Base-by-base conservation (phyloP, 2,888 invertebrate genomes). In the Melinopterus prodromus region DNA sequence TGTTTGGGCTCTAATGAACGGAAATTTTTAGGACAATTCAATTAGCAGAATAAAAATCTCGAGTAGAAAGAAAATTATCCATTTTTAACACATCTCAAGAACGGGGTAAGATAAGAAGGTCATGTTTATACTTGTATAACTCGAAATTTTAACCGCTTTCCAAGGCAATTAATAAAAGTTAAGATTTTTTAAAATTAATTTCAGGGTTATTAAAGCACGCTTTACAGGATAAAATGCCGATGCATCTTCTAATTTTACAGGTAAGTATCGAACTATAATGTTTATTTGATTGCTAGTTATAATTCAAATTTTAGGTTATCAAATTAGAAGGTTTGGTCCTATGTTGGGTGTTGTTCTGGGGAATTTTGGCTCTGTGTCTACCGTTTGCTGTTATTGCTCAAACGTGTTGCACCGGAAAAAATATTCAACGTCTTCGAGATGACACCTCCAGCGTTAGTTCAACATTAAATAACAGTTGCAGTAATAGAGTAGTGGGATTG, bases 331-430 rank as follows among this genome's bases (percentile, higher is more conserved):
- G 85, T n/a, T 81, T 83, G n/a, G 78, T 84, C 37, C 78, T 87
- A 14, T 80, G 83, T 37, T 88, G 88, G 88, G 83, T 87, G 35
- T 78, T 86, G 70, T 82, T 87, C 77, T 88, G 87, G 87, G 83
- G 85, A 5, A 79, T 87, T 71, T 81, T 87, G 77, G 84, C 87
- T 14, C 72, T 86, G 72, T 85, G 85, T 81, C 83, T 87, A 74
- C 86, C 87, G 38, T 81, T 80, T 70, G 80, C 81, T 2, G 79
- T 86, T 35, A 71, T 82, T 12, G 83, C 82, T 26, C 83, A 84
- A 81, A 82, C 87, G 70, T 87, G 86, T 81, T 86, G 86, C 81
- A 83, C 85, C 12, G 81, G 81, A 74, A 80, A 77, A 77, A 84
- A 84, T 71, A 81, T 84, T 74, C 84, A 84, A 77, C 83, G 86